A percentile compares a stretch with the other conserved stretches of the same genome.
Conservation (phyloP, 2,888 invertebrate species). For the Sclerodermus sp. region DNA sequence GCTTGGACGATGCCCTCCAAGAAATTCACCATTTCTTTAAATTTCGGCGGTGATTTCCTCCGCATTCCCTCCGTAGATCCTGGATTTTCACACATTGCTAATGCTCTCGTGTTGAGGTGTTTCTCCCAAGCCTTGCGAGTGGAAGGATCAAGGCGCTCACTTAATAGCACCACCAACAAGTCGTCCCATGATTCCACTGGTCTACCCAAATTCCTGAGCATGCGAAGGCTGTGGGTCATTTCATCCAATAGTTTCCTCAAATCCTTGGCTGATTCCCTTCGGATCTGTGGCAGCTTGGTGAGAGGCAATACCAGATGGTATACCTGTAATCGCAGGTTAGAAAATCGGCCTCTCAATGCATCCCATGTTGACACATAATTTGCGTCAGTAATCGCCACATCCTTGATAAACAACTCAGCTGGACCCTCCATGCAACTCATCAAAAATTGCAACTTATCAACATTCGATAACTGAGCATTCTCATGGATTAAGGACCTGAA, state of each 20-base stretch:
- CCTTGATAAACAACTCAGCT: constrained; percentile 3
- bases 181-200: no score
- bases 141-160: no score
- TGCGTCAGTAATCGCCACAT: constrained; percentile 4
- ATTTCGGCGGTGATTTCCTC: no score
- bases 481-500: constrained; percentile 12
- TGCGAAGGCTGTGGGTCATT: constrained; percentile 4
- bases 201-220: no score
- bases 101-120: no score
- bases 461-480: constrained; percentile 3
- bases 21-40: no score
- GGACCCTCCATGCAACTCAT: constrained; percentile 7
- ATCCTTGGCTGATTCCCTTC: constrained; percentile 5
- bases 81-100: no score
- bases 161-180: no score
- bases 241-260: constrained; percentile 6
- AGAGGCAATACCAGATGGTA: constrained; percentile 4
- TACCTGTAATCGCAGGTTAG: constrained; percentile 5
- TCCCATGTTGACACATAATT: constrained; percentile 11
- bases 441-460: constrained; percentile 8
- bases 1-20: no score
- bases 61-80: no score
- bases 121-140: no score
- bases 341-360: constrained; percentile 5
- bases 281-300: constrained; percentile 1